These are phyloP conservation scores for Galaxias olidus DNA, from an alignment of 2,797 vertebrate species.

Conservation along the genomic window DNA sequence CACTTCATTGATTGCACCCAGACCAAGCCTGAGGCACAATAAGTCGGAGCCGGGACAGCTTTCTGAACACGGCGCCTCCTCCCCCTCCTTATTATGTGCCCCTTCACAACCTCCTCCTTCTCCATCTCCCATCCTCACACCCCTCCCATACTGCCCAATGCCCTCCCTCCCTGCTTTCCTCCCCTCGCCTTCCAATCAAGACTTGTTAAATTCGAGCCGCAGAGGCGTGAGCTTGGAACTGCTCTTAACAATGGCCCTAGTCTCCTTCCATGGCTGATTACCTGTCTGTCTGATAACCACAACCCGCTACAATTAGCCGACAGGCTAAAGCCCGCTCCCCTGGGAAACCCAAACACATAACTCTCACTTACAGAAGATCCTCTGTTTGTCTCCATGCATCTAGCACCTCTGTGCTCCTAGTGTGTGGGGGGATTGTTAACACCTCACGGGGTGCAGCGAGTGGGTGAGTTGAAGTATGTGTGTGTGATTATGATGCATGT, in stretches of 20 bases:
- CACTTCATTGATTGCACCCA: too few species aligned
- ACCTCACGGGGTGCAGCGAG: too few species aligned
- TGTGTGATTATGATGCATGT: not conserved
- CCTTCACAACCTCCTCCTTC: slow-evolving; percentile 48
- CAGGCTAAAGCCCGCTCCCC: too few species aligned
- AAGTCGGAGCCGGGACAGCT: too few species aligned
- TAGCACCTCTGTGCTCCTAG: slow-evolving; percentile 27
- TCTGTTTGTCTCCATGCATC: slow-evolving; percentile 19
- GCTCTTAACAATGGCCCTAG: slow-evolving; percentile 48
- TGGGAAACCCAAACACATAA: slow-evolving; percentile 38
- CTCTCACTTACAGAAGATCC: slow-evolving; percentile 31
- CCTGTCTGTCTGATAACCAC: slow-evolving; percentile 37
- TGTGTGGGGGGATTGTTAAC: slow-evolving; percentile 4
- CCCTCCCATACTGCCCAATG: slow-evolving; percentile 50
- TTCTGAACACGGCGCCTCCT: slow-evolving; percentile 40
- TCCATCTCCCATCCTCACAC: slow-evolving; percentile 54
- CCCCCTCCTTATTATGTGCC: slow-evolving; percentile 50
- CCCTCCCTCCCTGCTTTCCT: slow-evolving; percentile 12
- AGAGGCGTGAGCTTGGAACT: slow-evolving; percentile 42
- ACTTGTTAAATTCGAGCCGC: slow-evolving; percentile 49
- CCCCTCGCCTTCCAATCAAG: slow-evolving; percentile 25
- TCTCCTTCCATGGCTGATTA: slow-evolving; percentile 44
- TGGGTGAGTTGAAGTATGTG: too few species aligned
- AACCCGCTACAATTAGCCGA: slow-evolving; percentile 33
- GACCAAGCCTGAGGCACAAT: too few species aligned